Conservation (phyloP, 2,888 invertebrate species). For the Clostera curtula region DNA sequence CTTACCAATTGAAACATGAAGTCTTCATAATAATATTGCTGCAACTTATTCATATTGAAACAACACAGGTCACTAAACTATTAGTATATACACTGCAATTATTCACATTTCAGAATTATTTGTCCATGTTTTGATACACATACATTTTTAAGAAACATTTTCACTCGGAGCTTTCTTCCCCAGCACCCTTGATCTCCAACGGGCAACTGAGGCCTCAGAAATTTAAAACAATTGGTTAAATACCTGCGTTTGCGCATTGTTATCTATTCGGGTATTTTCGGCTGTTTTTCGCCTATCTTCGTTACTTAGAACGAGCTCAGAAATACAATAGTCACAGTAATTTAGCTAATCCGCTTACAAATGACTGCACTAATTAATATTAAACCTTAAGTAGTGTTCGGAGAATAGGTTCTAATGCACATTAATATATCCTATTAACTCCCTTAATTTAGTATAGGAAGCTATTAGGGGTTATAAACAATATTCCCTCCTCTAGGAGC, state of each 20-base stretch:
- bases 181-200: slow-evolving; percentile 4
- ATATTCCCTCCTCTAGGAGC: too few species aligned
- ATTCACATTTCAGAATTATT: too few species aligned
- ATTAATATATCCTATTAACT: too few species aligned
- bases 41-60: slow-evolving; percentile 15
- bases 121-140: too few species aligned
- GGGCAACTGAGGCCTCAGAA: slow-evolving; percentile 13
- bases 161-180: slow-evolving; percentile 2
- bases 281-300: slow-evolving; percentile 2
- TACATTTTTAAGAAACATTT: neutral
- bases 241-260: slow-evolving; percentile 10
- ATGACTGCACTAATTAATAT: too few species aligned
- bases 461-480: too few species aligned
- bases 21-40: slow-evolving; percentile 24
- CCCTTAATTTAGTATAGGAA: too few species aligned
- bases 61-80: slow-evolving; percentile 14
- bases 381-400: too few species aligned
- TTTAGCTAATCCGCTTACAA: too few species aligned
- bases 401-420: too few species aligned
- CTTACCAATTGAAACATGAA: slow-evolving; percentile 30
- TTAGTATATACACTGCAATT: slow-evolving; percentile 15
- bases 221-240: slow-evolving; percentile 7
- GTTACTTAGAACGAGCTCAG: too few species aligned
- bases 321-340: too few species aligned
- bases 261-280: slow-evolving; percentile 8